phyloP scores from a whole-genome alignment of 2,113 vertebrate species.

The Chascanopsetta lugubris region DNA sequence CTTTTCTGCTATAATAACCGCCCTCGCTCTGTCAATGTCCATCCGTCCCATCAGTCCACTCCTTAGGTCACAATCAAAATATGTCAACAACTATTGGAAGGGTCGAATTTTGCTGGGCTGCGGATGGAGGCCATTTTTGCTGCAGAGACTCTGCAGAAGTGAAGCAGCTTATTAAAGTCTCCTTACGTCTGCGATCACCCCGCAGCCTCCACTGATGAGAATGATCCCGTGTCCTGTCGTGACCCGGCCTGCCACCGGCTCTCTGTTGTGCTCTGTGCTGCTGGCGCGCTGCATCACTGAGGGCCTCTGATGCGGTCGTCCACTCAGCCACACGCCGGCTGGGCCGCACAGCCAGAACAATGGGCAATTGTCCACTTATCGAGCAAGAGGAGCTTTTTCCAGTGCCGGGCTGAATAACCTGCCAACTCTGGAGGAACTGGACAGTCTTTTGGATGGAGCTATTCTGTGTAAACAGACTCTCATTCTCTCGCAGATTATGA shows the following conservation, averaged over 20 bases:
- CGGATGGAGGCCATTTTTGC: too few species aligned
- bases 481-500: constrained; percentile 61
- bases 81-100: background rate
- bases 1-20: background rate
- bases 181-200: constrained; percentile 11
- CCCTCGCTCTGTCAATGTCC: background rate
- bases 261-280: constrained; percentile 29
- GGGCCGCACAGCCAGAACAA: constrained; percentile 51
- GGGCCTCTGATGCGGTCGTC: constrained; percentile 52
- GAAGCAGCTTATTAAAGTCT: constrained; percentile 19
- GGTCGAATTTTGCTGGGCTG: background rate
- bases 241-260: constrained; percentile 27
- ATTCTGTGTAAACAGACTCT: constrained; percentile 54
- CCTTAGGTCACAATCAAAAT: background rate
- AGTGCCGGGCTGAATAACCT: constrained; percentile 38
- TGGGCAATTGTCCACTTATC: constrained; percentile 47
- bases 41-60: background rate
- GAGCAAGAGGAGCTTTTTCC: constrained; percentile 46
- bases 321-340: constrained; percentile 43
- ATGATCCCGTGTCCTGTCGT: constrained; percentile 30
- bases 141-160: background rate
- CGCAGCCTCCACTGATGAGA: constrained; percentile 26
- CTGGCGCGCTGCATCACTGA: constrained; percentile 41
- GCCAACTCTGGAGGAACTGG: constrained; percentile 51
- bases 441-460: constrained; percentile 38